Evolutionary conservation across 1,140 invertebrate species (phyloP), one percentile per base, ranked within the genome.

Genomic region (Caerostris darwini): DNA sequence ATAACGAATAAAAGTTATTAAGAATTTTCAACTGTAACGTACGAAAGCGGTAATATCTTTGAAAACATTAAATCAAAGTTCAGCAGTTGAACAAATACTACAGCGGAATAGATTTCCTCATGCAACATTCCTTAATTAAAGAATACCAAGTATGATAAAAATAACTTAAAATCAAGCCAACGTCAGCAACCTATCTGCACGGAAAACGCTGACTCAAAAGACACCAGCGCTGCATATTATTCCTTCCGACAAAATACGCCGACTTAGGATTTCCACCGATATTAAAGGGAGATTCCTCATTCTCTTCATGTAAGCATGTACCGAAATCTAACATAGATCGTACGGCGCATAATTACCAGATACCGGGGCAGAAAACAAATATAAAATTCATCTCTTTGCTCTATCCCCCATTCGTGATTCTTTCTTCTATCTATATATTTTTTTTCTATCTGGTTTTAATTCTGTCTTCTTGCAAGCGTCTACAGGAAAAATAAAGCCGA

Each of bases 341-440:
- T 19, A 67, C 77, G 90, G 90, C 85, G 90, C 90, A 92, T 92
- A 92, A 92, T 92, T 92, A 92, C 17, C 17, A 19, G 64, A 85
- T 56, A 59, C 54, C 19, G 8, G 89, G 67, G 19, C 34, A 34
- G 34, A 91, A 90, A 91, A 58, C 69, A 82, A 81, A 91, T 91
- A 91, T 91, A 91, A 91, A 91, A 91, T 91, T 91, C 71, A 91
- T 91, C 71, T 91, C 69, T 56, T 61, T 69, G 85, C 85, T 86
- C 57, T 86, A 34, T n/a, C 58, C 17, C 34, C 34, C 34, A 34
- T 34, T 2, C 34, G 0, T 34, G 34, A 34, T 34, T 50, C 14
- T 86, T 34, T 59, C 17, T 83, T n/a, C 14, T 5, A n/a, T n/a
- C 19, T 58, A n/a, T 89, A 7, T 34, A 1, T 34, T 34, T 34